Conservation (phyloP, 2,888 invertebrate genomes). For the Synanthedon myopaeformis region DNA sequence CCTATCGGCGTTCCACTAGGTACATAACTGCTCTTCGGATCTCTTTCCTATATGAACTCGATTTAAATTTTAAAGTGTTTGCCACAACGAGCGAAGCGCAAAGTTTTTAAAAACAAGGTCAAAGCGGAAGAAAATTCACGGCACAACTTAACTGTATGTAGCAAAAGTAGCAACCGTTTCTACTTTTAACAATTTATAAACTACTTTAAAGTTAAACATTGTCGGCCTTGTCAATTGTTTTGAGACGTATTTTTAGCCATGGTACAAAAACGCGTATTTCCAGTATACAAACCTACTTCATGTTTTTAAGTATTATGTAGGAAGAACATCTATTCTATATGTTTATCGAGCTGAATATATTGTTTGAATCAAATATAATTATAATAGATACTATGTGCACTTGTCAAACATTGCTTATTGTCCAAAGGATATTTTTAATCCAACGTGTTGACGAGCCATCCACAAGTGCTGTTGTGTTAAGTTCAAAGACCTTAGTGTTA, state of each 20-base stretch:
- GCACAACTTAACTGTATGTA: constrained; percentile 27
- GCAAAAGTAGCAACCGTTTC: constrained; percentile 27
- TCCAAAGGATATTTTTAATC: too few relatives aligned
- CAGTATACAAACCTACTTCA: neutral
- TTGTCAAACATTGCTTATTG: too few relatives aligned
- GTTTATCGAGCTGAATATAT: too few relatives aligned
- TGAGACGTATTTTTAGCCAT: constrained; percentile 40
- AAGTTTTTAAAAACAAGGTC: constrained; percentile 38
- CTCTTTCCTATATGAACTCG: neutral
- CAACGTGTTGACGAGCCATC: too few relatives aligned
- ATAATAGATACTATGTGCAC: too few relatives aligned
- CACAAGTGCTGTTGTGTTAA: too few relatives aligned
- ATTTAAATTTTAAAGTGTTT: neutral
- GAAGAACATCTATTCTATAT: neutral
- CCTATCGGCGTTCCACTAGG: neutral
- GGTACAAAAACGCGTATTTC: constrained; percentile 7
- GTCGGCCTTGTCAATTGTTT: constrained; percentile 41
- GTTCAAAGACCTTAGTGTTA: too few relatives aligned
- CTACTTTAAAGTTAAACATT: constrained; percentile 13
- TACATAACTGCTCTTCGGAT: too few relatives aligned
- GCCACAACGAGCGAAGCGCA: neutral
- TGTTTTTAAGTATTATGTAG: neutral
- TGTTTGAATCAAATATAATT: too few relatives aligned
- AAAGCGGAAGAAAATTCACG: constrained; percentile 38
- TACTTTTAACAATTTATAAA: constrained; percentile 32